A percentile compares a stretch with the other conserved stretches of the same genome.
These are phyloP conservation scores for Tadarida brasiliensis DNA, from an alignment of 2,797 vertebrate species.

Conservation along the genomic window DNA sequence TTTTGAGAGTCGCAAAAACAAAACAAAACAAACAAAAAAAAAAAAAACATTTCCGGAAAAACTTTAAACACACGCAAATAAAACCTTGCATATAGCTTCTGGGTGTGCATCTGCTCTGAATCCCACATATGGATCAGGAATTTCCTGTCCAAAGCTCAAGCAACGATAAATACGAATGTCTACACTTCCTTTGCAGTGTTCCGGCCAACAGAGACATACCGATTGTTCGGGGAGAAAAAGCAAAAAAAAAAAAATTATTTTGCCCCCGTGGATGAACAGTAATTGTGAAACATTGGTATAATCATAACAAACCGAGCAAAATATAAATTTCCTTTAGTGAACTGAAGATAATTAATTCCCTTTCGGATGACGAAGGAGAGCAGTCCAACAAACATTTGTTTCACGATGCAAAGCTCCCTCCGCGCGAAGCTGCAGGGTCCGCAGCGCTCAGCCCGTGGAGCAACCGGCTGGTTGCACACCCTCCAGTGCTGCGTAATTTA, in stretches of 20 bases:
- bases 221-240: background rate
- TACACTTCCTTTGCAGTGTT: background rate
- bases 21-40: background rate
- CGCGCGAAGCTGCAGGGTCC: conserved; percentile 41
- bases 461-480: conserved; percentile 72
- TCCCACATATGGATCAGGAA: background rate
- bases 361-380: conserved; percentile 56
- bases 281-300: conserved; percentile 59
- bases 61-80: background rate
- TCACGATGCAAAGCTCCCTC: conserved; percentile 52
- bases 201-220: conserved; percentile 33
- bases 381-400: conserved; percentile 51
- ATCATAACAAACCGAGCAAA: conserved; percentile 32
- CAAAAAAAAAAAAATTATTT: background rate
- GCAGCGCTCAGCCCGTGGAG: conserved; percentile 33
- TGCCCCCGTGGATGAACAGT: background rate
- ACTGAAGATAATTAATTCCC: conserved; percentile 62
- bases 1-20: background rate
- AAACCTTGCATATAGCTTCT: background rate
- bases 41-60: background rate
- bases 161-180: conserved; percentile 3
- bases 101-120: background rate
- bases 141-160: background rate
- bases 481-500: conserved; percentile 83
- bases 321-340: conserved; percentile 62